Percentiles rank a stretch among this genome's conserved stretches.
These are phyloP conservation scores for Polyploca ridens DNA, from an alignment of 2,888 invertebrate genomes.

Conservation along the genomic window DNA sequence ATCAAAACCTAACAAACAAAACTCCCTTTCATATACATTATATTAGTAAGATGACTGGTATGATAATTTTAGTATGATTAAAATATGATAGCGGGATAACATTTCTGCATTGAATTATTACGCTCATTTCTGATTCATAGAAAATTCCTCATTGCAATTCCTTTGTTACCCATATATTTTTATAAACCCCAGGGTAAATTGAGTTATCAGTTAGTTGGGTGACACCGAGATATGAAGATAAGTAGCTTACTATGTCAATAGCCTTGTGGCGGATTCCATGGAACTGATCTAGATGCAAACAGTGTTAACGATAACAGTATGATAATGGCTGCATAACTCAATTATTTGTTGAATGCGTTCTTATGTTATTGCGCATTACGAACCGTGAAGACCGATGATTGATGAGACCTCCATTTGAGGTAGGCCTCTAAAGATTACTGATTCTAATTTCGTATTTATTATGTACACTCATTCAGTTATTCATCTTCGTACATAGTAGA, in stretches of 20 bases:
- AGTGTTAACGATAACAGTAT: slow-evolving; percentile 4
- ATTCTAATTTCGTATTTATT: no score
- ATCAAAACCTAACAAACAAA: no score
- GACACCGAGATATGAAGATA: slow-evolving; percentile 16
- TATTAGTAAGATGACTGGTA: no score
- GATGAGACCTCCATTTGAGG: neutral
- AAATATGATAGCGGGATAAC: neutral
- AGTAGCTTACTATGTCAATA: slow-evolving; percentile 40
- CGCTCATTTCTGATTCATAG: neutral
- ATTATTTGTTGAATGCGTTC: neutral
- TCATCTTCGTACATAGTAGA: neutral
- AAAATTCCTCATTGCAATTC: slow-evolving; percentile 1
- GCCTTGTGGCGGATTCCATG: slow-evolving; percentile 42
- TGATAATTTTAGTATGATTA: no score
- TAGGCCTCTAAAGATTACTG: no score
- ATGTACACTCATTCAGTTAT: no score
- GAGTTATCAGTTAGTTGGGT: slow-evolving; percentile 28
- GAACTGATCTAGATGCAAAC: slow-evolving; percentile 42
- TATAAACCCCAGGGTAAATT: neutral
- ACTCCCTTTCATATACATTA: no score
- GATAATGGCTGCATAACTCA: slow-evolving; percentile 10
- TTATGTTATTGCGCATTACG: neutral
- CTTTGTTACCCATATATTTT: neutral
- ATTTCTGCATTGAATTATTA: no score
- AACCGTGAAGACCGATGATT: neutral